Conservation (phyloP, 2,113 vertebrate species). For the Anas platyrhynchos region DNA sequence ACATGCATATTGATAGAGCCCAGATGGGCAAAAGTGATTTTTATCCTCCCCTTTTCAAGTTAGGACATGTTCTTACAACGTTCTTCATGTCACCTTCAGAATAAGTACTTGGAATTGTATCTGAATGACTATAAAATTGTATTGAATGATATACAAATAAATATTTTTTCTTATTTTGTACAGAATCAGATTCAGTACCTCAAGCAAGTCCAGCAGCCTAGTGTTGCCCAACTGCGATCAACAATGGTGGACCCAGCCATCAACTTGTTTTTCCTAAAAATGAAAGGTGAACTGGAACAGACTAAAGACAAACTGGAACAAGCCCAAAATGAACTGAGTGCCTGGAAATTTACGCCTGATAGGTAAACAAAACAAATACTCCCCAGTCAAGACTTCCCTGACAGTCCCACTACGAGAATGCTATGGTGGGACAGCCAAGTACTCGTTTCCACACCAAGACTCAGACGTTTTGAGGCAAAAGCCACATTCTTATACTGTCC, state of each 20-base stretch:
- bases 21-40: background rate
- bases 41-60: background rate
- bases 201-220: conserved; percentile 99
- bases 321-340: conserved; percentile 99
- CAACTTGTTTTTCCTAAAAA: conserved; percentile 99
- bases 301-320: conserved; percentile 99
- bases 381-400: conserved; percentile 99
- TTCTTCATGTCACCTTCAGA: background rate
- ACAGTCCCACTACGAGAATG: conserved; percentile 98
- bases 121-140: accelerated
- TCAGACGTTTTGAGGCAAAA: conserved; percentile 96
- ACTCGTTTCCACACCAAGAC: conserved; percentile 96
- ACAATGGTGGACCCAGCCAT: conserved; percentile 99
- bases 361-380: conserved; percentile 99
- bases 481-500: conserved; percentile 90
- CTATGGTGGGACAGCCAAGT: conserved; percentile 96
- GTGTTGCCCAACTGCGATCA: conserved; percentile 96
- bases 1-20: background rate
- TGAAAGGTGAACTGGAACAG: conserved; percentile 99
- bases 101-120: background rate
- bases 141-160: conserved; percentile 42
- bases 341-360: conserved; percentile 99
- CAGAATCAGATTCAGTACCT: conserved; percentile 99
- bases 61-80: background rate
- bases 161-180: conserved; percentile 50